Evolutionary conservation across 2,888 invertebrate species (phyloP).

Genomic region (Apotomis turbidana): DNA sequence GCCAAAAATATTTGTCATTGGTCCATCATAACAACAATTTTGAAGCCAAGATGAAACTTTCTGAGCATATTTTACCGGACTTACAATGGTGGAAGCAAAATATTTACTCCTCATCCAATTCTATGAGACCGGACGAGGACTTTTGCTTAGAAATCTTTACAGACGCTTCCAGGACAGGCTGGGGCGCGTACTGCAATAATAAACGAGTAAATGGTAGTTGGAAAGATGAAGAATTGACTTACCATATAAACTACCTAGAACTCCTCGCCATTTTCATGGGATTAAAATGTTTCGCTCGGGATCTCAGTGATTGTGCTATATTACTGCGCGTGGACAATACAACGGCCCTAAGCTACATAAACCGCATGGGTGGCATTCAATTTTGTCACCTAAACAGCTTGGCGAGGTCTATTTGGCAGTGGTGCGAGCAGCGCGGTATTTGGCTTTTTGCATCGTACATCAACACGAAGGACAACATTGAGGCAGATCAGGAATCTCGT

Average conservation of each 20-base stretch:
- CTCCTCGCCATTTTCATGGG: constrained; percentile 17
- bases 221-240: background rate
- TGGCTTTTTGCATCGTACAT: constrained; percentile 42
- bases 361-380: background rate
- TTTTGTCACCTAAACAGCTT: background rate
- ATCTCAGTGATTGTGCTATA: background rate
- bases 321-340: constrained; percentile 21
- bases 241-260: constrained; percentile 35
- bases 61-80: background rate
- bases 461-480: constrained; percentile 16
- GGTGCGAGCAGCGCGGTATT: constrained; percentile 43
- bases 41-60: background rate
- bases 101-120: background rate
- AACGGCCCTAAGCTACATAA: background rate
- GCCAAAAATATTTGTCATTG: constrained; percentile 38
- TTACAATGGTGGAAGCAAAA: constrained; percentile 33
- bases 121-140: background rate
- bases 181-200: constrained; percentile 24
- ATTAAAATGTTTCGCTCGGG: constrained; percentile 12
- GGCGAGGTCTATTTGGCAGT: constrained; percentile 38
- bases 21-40: constrained; percentile 9
- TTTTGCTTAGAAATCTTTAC: constrained; percentile 29
- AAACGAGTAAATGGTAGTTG: constrained; percentile 10
- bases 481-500: constrained; percentile 43
- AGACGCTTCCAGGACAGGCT: constrained; percentile 37